Evolutionary conservation across 2,888 invertebrate genomes (phyloP), one percentile per base, ranked within the genome.

Genomic region (Limulus polyphemus): DNA sequence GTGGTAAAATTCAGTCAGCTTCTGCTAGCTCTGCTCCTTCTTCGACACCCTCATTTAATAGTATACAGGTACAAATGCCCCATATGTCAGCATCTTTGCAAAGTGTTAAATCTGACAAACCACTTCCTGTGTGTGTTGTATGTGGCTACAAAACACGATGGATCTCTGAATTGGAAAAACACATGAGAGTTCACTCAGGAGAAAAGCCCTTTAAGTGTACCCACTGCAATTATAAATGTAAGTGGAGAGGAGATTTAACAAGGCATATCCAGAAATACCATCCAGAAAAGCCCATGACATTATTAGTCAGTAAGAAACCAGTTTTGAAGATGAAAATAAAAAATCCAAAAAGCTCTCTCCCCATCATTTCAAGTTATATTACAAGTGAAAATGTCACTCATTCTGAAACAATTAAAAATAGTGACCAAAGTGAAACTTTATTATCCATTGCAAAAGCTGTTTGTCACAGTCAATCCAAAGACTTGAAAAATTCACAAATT

Each of bases 171-270:
- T 57, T 69, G 46, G 65, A 67, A 57, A 64, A 65, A 51, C 69
- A 69, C 56, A 63, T 68, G 62, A 52, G 69, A 47, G 69, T 69
- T 32, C 69, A 69, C 50, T 65, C 69, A 11, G 62, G 64, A 32
- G 68, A 69, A 48, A 65, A 67, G 47, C 69, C 69, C 11, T 69
- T 69, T 52, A 60, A 64, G 32, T 69, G 69, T 57, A 62, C 61
- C 14, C 65, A 62, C 57, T 69, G 69, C 58, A 65, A 68, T 49
- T 69, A 69, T 49, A 62, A 65, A 17, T 68, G 69, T 47, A 68
- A 68, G 56, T 67, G 69, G 67, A 69, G 69, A 57, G 69, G 69
- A 7, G 69, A 69, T 58, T 55, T 69, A 13, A 68, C 65, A 56
- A 68, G 69, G 14, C 69, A 69, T 55, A 58, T 69, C 11, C 57